Evolutionary conservation across 2,888 invertebrate species (phyloP), one percentile per base, ranked within the genome.

Genomic region (Troides aeacus): DNA sequence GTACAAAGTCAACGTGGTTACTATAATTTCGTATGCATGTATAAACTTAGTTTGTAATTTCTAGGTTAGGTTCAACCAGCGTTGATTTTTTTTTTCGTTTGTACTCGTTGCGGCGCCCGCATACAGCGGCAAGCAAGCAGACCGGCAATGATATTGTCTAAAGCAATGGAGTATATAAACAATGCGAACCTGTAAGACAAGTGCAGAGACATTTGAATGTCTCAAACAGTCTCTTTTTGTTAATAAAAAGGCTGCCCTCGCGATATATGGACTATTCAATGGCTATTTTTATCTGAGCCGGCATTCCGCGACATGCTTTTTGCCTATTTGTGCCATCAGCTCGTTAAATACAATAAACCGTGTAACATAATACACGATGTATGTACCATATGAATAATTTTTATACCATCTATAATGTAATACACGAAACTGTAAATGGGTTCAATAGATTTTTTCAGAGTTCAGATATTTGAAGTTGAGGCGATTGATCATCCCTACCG

Each of bases 131-230:
- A 58, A 53, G 23, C 53, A 21, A 53, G 53, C 62, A 53, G 30
- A 30, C 10, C 39, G 56, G 42, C 64, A 60, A 56, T 65, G 67
- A 70, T 64, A 70, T 64, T 70, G 70, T 72, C 65, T 66, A 60
- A 66, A 63, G 68, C 66, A 70, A 62, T 66, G 56, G 63, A 63
- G 68, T 64, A 60, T 60, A 81, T 84, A 79, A 81, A 80, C 79
- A 78, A 80, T 80, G 79, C 77, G 78, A 79, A 64, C 64, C 79
- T 79, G 81, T 78, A 78, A 76, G 78, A 78, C 75, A 76, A 64
- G 67, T 57, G 74, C 75, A 70, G 75, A 78, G 85, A 87, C 84
- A 84, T 85, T 83, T 88, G 85, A 85, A 87, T 87, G 82, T 82
- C 21, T 79, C 74, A 76, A 79, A 81, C 77, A 78, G 78, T 78